Evolutionary conservation across 2,113 vertebrate species (phyloP).

Genomic region (Poeciliopsis occidentalis): DNA sequence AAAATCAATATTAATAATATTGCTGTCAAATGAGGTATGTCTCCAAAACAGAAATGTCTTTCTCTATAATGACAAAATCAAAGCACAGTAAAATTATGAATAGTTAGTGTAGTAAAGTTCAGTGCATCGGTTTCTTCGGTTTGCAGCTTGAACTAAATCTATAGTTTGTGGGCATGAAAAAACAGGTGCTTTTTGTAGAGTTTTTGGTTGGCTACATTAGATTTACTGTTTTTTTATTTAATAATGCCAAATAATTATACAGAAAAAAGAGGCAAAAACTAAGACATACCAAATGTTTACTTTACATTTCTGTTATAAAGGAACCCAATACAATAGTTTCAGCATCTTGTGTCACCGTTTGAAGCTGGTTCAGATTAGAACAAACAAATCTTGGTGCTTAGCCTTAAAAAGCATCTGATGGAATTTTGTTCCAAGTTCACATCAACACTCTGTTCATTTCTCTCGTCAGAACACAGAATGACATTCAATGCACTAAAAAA

Average conservation of each 20-base stretch:
- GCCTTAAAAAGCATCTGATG: slow-evolving; percentile 8
- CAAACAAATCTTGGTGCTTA: neutral
- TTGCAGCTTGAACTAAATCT: too few species aligned
- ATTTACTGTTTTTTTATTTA: too few species aligned
- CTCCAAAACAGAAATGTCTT: neutral
- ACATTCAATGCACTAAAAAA: neutral
- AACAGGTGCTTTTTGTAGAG: too few species aligned
- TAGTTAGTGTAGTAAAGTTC: too few species aligned
- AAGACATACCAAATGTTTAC: slow-evolving; percentile 42
- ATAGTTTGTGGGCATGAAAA: too few species aligned
- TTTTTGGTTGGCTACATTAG: too few species aligned
- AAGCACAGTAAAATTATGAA: neutral
- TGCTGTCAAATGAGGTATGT: neutral
- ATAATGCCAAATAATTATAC: neutral
- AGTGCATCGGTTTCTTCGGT: too few species aligned
- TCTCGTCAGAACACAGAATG: neutral
- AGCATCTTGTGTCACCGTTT: neutral
- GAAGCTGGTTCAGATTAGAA: neutral
- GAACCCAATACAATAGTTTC: neutral
- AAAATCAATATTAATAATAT: too few species aligned
- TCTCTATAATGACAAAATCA: too few species aligned
- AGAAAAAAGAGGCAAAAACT: neutral
- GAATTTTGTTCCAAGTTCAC: neutral
- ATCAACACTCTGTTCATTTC: neutral
- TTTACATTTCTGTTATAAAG: neutral